Conservation (phyloP, 1,140 invertebrate species). For the Pantala flavescens region DNA sequence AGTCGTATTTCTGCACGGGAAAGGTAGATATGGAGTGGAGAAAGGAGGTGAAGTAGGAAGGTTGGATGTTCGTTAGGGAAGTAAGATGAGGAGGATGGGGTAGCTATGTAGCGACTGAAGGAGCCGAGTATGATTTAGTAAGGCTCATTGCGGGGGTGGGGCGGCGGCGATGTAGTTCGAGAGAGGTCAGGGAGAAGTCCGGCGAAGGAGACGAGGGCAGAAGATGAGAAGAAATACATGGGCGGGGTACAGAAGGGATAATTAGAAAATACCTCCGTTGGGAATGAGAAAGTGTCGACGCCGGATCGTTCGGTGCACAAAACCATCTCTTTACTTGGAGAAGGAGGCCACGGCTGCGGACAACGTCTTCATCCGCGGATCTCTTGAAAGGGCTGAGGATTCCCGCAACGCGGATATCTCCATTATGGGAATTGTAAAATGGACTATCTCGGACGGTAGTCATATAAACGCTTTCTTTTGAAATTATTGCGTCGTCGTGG, state of each 20-base stretch:
- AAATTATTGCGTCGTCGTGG: no score
- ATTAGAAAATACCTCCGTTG: slow-evolving; percentile 3
- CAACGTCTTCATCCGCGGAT: not conserved
- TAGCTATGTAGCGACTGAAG: not conserved
- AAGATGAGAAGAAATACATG: not conserved
- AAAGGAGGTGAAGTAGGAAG: no score
- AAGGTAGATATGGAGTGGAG: no score
- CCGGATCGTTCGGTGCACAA: not conserved
- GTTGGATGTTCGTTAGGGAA: no score
- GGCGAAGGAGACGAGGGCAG: not conserved
- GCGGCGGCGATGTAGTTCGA: not conserved
- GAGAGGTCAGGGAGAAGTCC: not conserved
- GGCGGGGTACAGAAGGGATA: not conserved
- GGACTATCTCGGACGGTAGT: no score
- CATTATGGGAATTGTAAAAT: no score
- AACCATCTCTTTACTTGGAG: not conserved
- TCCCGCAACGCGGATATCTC: no score
- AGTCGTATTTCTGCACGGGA: no score
- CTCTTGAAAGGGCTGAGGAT: not conserved
- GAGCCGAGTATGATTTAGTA: not conserved
- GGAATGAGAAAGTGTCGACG: slow-evolving; percentile 4
- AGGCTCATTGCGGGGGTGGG: not conserved
- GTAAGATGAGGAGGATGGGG: not conserved
- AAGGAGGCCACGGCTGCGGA: not conserved
- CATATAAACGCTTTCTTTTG: no score